These are phyloP conservation scores for cat (Felis catus) DNA, from an alignment of 2,113 vertebrate genomes.

Conservation along the genomic window F.catus_Fca126_mat1.0 CM031417.1:21369001-21369500, in stretches of 20 bases:
- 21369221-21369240: neutral
- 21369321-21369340: neutral
- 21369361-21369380: neutral
- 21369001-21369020: neutral
- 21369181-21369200: neutral
- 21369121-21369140: neutral
- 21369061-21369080: neutral
- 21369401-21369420: neutral
- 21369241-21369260: neutral
- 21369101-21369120: neutral
- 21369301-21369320: neutral
- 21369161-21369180: neutral
- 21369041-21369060: neutral
- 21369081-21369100: neutral
- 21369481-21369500: neutral
- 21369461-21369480: neutral
- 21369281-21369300: neutral
- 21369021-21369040: neutral
- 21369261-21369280: neutral
- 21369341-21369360: accelerated
- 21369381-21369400: neutral
- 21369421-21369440: neutral
- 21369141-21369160: neutral
- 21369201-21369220: neutral
- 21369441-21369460: neutral